Evolutionary conservation across 2,113 vertebrate species (phyloP), one percentile per base, ranked within the genome.

Genomic region (Vireo altiloquus): DNA sequence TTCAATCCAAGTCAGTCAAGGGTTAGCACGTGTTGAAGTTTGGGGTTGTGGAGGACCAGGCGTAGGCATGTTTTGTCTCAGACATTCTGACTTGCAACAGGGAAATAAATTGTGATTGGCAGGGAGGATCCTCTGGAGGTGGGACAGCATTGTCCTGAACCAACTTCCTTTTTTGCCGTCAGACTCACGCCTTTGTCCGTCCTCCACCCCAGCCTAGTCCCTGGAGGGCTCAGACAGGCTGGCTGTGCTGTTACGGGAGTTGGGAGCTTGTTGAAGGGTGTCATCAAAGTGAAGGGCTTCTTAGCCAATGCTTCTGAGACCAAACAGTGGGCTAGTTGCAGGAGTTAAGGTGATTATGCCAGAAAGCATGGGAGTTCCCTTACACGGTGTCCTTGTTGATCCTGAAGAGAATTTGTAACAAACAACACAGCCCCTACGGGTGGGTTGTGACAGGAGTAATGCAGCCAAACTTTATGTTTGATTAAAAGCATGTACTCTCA

Each of bases 391-490:
- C n/a, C 6, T 68, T 40, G 21, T 27, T 61, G 61, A 68, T 39
- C 16, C 39, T 68, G 39, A 25, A 39, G 61, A 47, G 70, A 76
- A 30, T 68, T 60, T 82, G 7, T 47, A 27, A 30, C 19, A 59
- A 52, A 60, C 11, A 31, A 53, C 20, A 35, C 25, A 30, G 16
- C 21, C n/a, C 9, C 14, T 54, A 0, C 0, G 2, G 17, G 8
- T 60, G 63, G 14, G 16, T 75, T 24, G 10, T 54, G 21, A 27
- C 11, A 68, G 30, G 50, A 12, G 15, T 76, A 33, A 33, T 28
- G 31, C 11, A 65, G 23, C 40, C n/a, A 28, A 24, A 68, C 12
- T 88, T 95, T 11, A 17, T 33, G 16, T 24, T 59, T 76, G 15
- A 10, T 76, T 76, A 52, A 44, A 92, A 88, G n/a, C 61, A 53